Evolutionary conservation across 1,140 invertebrate genomes (phyloP), one percentile per base, ranked within the genome.

Genomic region (Dolichoris vasculosae): DNA sequence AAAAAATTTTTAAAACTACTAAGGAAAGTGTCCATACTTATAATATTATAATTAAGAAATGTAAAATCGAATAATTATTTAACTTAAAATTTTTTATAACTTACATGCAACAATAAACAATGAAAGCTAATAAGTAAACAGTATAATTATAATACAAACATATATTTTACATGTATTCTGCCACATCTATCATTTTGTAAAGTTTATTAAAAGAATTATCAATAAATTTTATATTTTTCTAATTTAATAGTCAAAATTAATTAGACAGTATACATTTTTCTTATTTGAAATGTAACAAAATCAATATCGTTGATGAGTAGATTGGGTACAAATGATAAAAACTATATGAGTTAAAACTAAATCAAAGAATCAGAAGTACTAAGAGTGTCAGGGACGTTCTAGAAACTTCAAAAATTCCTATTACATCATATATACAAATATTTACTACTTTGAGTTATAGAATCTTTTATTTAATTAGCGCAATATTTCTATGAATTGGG

Each of bases 381-480:
- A 73, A 38, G 35, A n/a, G 30, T 71, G 20, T 51, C 69, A 48
- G 48, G 69, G 46, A 43, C 69, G 80, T 23, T 40, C 71, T 76
- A 76, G 51, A 63, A 75, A 83, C 63, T 83, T 51, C 51, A 46
- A 40, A 83, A 32, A 83, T 76, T 40, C 82, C 71, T 38, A 35
- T 75, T 26, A 32, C 17, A n/a, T 82, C 20, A 38, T 48, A 20
- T 26, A 35, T 23, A 11, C n/a, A 23, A 64, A 67, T 46, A 48
- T 67, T 80, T 43, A n/a, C 32, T n/a, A 69, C 23, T 3, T 67
- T 0, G 0, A 20, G 40, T n/a, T 30, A 40, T 11, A 8, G 7
- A 20, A 38, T 48, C 2, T 48, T 17, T 2, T 51, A 51, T 15
- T 8, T 51, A 8, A 51, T 7, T 51, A 51, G 48, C 48, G 20